These are phyloP conservation scores for Ypsolopha scabrella DNA, from an alignment of 2,888 invertebrate species.

Conservation along the genomic window DNA sequence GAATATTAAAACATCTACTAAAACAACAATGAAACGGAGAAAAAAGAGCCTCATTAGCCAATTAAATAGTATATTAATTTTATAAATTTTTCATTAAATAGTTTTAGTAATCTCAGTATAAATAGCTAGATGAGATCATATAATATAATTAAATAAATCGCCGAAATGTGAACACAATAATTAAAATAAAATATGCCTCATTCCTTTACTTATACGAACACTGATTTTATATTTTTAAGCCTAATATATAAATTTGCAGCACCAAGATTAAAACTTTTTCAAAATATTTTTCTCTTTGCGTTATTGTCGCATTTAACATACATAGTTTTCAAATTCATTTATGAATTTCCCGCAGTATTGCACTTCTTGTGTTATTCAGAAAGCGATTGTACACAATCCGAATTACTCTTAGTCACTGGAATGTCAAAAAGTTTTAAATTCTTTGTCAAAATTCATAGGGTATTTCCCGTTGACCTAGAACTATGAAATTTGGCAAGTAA, in stretches of 20 bases:
- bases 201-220: constrained; percentile 64
- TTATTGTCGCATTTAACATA: constrained; percentile 64
- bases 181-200: constrained; percentile 63
- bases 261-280: constrained; percentile 60
- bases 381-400: not conserved
- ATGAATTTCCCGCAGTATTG: constrained; percentile 52
- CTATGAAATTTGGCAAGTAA: no score
- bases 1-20: constrained; percentile 49
- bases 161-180: constrained; percentile 65
- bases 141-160: constrained; percentile 64
- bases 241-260: constrained; percentile 71
- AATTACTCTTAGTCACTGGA: constrained; percentile 4
- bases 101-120: constrained; percentile 64
- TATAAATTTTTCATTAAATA: constrained; percentile 32
- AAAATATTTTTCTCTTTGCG: constrained; percentile 66
- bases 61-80: constrained; percentile 61
- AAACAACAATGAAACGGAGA: constrained; percentile 46
- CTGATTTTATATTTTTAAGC: constrained; percentile 63
- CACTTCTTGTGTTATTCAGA: constrained; percentile 21
- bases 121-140: constrained; percentile 70
- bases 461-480: no score
- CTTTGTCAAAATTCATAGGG: not conserved
- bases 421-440: constrained; percentile 2
- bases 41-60: constrained; percentile 61
- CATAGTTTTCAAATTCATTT: constrained; percentile 59